Evolutionary conservation across 2,113 vertebrate species (phyloP).

Genomic region (Lanius ludovicianus): DNA sequence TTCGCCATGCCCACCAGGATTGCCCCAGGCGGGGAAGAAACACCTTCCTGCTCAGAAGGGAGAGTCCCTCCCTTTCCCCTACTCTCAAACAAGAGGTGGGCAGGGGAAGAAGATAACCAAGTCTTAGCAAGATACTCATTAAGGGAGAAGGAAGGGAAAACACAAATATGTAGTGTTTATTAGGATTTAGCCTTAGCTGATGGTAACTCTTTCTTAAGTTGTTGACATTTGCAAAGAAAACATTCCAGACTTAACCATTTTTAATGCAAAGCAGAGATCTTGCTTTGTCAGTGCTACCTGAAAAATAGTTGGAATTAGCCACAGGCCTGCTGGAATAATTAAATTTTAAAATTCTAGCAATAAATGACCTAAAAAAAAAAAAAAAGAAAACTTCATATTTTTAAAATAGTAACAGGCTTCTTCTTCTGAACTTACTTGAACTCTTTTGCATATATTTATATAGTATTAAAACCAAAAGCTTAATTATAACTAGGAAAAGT

Average conservation of each 20-base stretch:
- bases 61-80: too few species aligned
- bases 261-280: neutral
- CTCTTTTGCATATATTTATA: neutral
- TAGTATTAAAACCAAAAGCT: neutral
- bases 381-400: neutral
- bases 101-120: neutral
- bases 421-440: neutral
- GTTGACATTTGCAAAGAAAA: neutral
- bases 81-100: neutral
- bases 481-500: neutral
- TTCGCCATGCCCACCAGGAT: too few species aligned
- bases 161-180: neutral
- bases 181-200: neutral
- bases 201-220: neutral
- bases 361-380: neutral
- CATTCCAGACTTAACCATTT: neutral
- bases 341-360: neutral
- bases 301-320: neutral
- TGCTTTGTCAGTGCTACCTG: neutral
- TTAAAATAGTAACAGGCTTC: neutral
- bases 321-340: neutral
- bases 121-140: neutral
- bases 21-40: rapidly evolving
- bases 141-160: neutral
- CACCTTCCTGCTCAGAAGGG: too few species aligned